Evolutionary conservation across 1,140 invertebrate species (phyloP), one percentile per base, ranked within the genome.

Genomic region (Ephestia elutella): DNA sequence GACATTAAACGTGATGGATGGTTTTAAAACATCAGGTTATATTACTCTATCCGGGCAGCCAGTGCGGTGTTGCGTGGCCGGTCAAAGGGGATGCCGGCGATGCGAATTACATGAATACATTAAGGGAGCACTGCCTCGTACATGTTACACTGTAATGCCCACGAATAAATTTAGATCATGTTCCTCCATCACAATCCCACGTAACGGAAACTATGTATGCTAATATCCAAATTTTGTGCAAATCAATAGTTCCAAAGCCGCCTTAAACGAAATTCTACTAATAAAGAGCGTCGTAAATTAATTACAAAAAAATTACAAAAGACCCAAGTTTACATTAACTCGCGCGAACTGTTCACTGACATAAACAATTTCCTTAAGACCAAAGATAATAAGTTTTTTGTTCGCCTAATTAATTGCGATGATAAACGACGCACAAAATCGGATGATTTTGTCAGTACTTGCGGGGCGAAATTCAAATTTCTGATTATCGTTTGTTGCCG

Each of bases 71-170:
- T 87, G 86, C 86, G 86, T 87, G 82, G 83, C 82, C 78, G 81
- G 86, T 88, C 86, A 88, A 88, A 88, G 84, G 86, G 83, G 83
- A 88, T 83, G 80, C 78, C 82, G 75, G 82, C 75, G 81, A 86
- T 84, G 83, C 80, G 86, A 86, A 86, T 88, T 88, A 88, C 83
- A 86, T 88, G 86, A 88, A 88, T 88, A 86, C 80, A 86, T 88
- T 88, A 88, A 82, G 82, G 80, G 75, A 84, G 76, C 68, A 80
- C 65, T 78, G 75, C 75, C 80, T 78, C 78, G 74, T 86, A 84
- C 75, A 84, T 82, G 82, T 84, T 80, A 83, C 78, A 83, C 73
- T 82, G 84, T 86, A 82, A 86, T 88, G 77, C 74, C 82, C 74
- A 86, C 80, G 82, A 82, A 86, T 86, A 86, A 80, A 84, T 86